Evolutionary conservation across 2,797 vertebrate species (phyloP), one percentile per base, ranked within the genome.

Genomic region (Microctenopoma stevenorrisi): DNA sequence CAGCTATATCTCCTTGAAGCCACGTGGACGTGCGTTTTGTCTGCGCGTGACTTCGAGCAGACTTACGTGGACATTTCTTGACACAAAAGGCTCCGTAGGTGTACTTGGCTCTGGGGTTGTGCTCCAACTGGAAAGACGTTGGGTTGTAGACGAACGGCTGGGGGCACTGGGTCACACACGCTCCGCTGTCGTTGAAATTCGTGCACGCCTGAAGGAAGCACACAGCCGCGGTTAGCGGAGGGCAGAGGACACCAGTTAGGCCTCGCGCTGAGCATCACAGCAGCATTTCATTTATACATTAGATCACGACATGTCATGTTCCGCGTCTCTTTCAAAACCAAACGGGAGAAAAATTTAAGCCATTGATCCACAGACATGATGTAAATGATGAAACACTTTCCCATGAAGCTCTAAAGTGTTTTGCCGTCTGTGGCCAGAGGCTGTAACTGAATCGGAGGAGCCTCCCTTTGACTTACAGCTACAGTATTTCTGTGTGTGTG

Each of bases 1-100:
- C 15, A 10, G 14, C 22, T 25, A 1, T 13, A 52, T 46, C 7
- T 40, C 4, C 18, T 37, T 25, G 33, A 7, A n/a, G 28, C 1
- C 43, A 25, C 9, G 14, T 13, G 42, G 16, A 25, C 2, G 14
- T 43, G 5, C 42, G 16, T 7, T 46, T n/a, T 46, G n/a, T 46
- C n/a, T 18, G 43, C 16, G 2, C 18, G 18, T 16, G n/a, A 7
- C 16, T 46, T 46, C 6, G 26, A 50, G 51, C 38, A 40, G 61
- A 94, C 97, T 96, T 90, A 99, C 97, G 96, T 60, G 98, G 98
- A 61, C 98, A 99, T 82, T 98, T 98, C 88, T 97, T 98, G 82
- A 99, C 97, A 12, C 98, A 99, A 82, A 99, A 99, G 10, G 97
- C 97, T 81, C 98, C 98, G 1, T 99, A 99, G 4, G 97, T 98